Evolutionary conservation across 2,113 vertebrate genomes (phyloP).

Genomic region (Lipotes vexillifer): DNA sequence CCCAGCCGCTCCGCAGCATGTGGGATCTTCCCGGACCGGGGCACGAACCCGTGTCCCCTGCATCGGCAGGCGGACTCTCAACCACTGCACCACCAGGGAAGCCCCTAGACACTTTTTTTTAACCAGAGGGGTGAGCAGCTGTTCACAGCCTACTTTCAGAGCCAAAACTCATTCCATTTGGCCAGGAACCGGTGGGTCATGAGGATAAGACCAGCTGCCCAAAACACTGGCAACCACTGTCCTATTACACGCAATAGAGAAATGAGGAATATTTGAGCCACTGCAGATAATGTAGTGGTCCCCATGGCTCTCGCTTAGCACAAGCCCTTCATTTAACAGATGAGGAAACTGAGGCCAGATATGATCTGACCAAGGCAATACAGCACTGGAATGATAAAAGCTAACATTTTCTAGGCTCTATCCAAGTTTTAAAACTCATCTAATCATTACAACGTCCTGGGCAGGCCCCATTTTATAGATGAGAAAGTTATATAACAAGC

Average conservation of each 20-base stretch:
- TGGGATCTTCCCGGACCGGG: no score
- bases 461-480: neutral
- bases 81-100: no score
- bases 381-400: neutral
- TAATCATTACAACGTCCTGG: no score
- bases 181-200: neutral
- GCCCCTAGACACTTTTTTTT: neutral
- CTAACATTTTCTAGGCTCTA: neutral
- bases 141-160: neutral
- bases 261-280: neutral
- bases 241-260: neutral
- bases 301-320: neutral
- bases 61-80: no score
- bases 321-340: neutral
- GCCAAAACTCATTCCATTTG: neutral
- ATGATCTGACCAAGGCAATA: neutral
- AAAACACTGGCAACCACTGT: neutral
- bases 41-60: no score
- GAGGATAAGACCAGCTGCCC: neutral
- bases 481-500: neutral
- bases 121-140: neutral
- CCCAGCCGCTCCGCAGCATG: rapidly evolving
- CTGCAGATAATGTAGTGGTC: neutral
- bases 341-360: neutral
- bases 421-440: neutral